Evolutionary conservation across 2,113 vertebrate species (phyloP).

Genomic region (Trochalopteron elliotii): DNA sequence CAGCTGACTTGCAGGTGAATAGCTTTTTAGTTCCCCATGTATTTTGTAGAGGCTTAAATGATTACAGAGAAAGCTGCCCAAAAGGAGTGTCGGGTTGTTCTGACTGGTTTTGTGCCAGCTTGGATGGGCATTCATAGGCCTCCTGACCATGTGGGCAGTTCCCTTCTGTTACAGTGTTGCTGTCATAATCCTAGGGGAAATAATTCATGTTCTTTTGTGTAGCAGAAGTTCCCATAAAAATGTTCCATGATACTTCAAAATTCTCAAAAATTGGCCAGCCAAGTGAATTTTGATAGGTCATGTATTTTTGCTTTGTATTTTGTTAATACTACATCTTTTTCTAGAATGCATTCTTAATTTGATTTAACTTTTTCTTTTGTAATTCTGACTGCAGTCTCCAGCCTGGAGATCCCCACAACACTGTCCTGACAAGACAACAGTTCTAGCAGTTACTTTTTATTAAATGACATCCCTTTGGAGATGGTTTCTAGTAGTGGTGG

Average conservation of each 20-base stretch:
- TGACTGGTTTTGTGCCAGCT: not conserved
- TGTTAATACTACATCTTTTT: not conserved
- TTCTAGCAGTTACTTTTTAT: not conserved
- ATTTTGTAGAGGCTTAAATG: not conserved
- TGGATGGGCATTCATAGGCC: fast-evolving
- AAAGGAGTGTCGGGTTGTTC: not conserved
- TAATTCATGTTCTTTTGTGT: not conserved
- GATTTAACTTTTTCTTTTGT: no score
- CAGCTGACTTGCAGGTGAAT: not conserved
- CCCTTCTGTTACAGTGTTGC: not conserved
- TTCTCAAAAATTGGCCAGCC: not conserved
- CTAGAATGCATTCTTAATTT: not conserved
- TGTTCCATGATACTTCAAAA: not conserved
- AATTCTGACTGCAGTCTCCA: not conserved
- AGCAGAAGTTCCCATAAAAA: not conserved
- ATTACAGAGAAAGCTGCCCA: not conserved
- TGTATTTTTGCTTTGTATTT: not conserved
- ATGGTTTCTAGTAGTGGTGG: not conserved
- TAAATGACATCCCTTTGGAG: not conserved
- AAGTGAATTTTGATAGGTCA: not conserved
- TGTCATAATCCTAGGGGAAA: not conserved
- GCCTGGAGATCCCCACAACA: not conserved
- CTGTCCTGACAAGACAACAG: not conserved
- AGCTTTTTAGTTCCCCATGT: fast-evolving
- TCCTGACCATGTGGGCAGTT: not conserved